These are phyloP conservation scores for Amphiprion percula DNA, from an alignment of 2,113 vertebrate genomes.

Conservation along the genomic window DNA sequence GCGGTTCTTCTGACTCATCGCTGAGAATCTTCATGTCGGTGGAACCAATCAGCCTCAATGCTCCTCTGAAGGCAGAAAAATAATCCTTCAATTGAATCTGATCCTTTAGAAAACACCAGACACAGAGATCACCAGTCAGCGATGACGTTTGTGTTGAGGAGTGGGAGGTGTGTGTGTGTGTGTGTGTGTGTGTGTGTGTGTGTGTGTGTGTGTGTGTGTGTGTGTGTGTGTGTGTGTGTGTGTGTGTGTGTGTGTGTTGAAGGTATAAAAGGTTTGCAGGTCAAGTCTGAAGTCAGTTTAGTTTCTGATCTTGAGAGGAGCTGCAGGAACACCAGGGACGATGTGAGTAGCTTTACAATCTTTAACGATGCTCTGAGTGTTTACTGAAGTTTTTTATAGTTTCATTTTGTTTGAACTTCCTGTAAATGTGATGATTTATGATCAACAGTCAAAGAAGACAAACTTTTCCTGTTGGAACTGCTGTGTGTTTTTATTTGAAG, in stretches of 20 bases:
- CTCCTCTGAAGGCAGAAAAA: constrained; percentile 34
- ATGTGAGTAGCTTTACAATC: constrained; percentile 45
- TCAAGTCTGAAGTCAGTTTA: constrained; percentile 48
- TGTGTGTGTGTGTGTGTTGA: constrained; percentile 43
- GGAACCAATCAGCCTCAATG: not conserved
- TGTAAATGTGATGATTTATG: no score
- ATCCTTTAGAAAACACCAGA: constrained; percentile 47
- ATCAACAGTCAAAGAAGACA: no score
- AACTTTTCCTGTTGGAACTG: no score
- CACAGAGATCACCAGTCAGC: no score
- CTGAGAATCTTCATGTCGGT: constrained; percentile 22
- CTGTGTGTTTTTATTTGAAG: no score
- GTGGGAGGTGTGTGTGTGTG: constrained; percentile 19
- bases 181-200: constrained; percentile 27
- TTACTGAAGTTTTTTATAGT: not conserved
- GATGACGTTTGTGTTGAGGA: not conserved
- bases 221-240: constrained; percentile 16
- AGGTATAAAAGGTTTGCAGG: constrained; percentile 64
- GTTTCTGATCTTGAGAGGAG: constrained; percentile 36
- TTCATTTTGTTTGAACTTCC: not conserved
- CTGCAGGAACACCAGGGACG: constrained; percentile 13
- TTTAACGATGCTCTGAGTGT: not conserved
- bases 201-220: constrained; percentile 27
- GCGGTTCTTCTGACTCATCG: constrained; percentile 47
- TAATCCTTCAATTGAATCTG: constrained; percentile 67